These are phyloP conservation scores for Clunio marinus DNA, from an alignment of 2,888 invertebrate species.

Conservation along the genomic window DNA sequence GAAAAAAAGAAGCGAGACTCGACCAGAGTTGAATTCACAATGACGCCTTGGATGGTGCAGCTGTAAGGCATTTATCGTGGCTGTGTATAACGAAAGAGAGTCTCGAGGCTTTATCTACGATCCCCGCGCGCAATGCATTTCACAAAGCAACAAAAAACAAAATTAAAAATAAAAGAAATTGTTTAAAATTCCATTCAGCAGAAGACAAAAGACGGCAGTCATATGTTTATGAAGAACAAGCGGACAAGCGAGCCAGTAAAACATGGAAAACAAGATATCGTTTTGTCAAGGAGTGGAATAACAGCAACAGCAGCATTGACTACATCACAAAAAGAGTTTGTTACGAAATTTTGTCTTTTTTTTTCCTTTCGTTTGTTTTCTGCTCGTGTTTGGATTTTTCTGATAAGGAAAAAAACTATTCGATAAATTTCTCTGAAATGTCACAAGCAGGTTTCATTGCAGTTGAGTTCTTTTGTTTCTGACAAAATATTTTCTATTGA, in stretches of 20 bases:
- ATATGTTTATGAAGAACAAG: conserved; percentile 33
- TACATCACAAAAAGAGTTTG: neutral
- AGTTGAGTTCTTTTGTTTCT: too few relatives aligned
- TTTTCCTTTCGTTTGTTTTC: neutral
- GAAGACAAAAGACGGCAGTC: conserved; percentile 38
- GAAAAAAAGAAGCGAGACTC: neutral
- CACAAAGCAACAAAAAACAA: neutral
- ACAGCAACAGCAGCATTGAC: neutral
- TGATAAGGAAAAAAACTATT: conserved; percentile 21
- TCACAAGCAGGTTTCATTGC: conserved; percentile 28
- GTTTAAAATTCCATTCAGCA: conserved; percentile 37
- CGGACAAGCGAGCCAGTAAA: neutral
- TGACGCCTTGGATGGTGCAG: neutral
- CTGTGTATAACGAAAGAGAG: conserved; percentile 11
- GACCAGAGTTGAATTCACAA: conserved; percentile 22
- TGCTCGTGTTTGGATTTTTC: conserved; percentile 20
- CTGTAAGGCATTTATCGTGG: conserved; percentile 24
- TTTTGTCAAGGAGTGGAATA: conserved; percentile 8
- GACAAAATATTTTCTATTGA: too few relatives aligned
- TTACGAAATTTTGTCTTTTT: neutral
- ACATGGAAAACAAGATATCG: conserved; percentile 34
- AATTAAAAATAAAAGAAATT: neutral
- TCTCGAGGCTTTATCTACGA: conserved; percentile 25
- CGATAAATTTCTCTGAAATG: conserved; percentile 32
- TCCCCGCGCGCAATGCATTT: conserved; percentile 16